Base-by-base conservation (phyloP, 2,888 invertebrate genomes). In the Sceliomorpha sp. region DNA sequence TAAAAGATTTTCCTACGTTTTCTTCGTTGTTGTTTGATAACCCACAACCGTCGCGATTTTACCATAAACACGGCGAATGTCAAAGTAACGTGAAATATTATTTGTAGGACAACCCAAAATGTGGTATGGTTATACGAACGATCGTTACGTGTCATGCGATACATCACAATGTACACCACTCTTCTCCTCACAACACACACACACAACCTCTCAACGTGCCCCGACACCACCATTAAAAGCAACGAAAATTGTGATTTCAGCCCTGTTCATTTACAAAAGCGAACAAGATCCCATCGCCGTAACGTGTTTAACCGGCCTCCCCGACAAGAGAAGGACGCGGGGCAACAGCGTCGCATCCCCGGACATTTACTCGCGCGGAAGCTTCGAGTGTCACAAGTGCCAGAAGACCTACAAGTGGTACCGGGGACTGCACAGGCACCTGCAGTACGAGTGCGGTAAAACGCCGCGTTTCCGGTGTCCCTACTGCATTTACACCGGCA, bases 321-420 rank as follows among this genome's bases (percentile, higher is more conserved):
- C n/a, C n/a, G n/a, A 10, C 10, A 34, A 39, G 13, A 40, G 53
- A 5, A 48, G 48, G 40, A 56, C 29, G 1, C 9, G 59, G 12
- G 45, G 32, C 24, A 44, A 50, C 15, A 6, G 39, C 17, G 31
- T 32, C 26, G 53, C 37, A 29, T 44, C 36, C 26, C 42, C 60
- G 12, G 67, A 76, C 60, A 76, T 74, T 44, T 51, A 73, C 7
- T 31, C 68, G 37, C 75, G 79, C 8, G 84, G 84, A 13, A 81
- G 62, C 60, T 85, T 76, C 66, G 82, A 88, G 39, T 92, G 92
- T 74, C 88, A 88, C 3, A 89, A 88, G 37, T 92, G 92, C 76
- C 85, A 88, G 34, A 91, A 90, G 78, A 85, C 87, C 34, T 92
- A 92, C 82, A 91, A 90, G 50, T 90, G 91, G 83, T 91, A 91